Evolutionary conservation across 2,113 vertebrate species (phyloP).

Genomic region (Pungitius pungitius): DNA sequence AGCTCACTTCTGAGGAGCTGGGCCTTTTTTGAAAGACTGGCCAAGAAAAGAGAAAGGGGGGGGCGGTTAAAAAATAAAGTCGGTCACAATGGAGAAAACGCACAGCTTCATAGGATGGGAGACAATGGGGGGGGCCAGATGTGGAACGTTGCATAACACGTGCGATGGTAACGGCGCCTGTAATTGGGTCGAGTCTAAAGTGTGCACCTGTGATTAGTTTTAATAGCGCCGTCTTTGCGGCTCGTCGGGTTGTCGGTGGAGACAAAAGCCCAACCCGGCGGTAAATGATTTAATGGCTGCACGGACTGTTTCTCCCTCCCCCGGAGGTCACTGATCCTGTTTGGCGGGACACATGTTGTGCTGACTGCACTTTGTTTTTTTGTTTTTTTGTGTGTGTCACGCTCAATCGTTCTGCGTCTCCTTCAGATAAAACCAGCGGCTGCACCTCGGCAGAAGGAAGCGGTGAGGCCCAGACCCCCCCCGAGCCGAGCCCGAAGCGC

Average conservation of each 20-base stretch:
- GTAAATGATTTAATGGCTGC: constrained; percentile 71
- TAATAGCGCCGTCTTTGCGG: neutral
- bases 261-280: constrained; percentile 23
- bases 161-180: constrained; percentile 23
- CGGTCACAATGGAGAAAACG: constrained; percentile 69
- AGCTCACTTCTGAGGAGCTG: constrained; percentile 59
- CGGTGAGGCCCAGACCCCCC: constrained; percentile 20
- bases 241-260: neutral
- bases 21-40: constrained; percentile 77
- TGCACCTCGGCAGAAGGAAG: constrained; percentile 52
- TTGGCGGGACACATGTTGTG: constrained; percentile 25
- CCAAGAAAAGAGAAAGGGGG: constrained; percentile 65
- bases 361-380: constrained; percentile 16
- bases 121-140: constrained; percentile 63
- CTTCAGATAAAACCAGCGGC: constrained; percentile 66
- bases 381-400: neutral
- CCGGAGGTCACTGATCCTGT: constrained; percentile 60
- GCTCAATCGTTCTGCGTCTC: neutral
- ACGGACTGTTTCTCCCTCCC: constrained; percentile 49
- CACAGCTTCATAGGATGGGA: constrained; percentile 41
- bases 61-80: constrained; percentile 56
- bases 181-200: neutral
- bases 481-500: constrained; percentile 11
- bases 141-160: constrained; percentile 48
- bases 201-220: neutral